Evolutionary conservation across 2,113 vertebrate genomes (phyloP).

Genomic region (Malurus melanocephalus): DNA sequence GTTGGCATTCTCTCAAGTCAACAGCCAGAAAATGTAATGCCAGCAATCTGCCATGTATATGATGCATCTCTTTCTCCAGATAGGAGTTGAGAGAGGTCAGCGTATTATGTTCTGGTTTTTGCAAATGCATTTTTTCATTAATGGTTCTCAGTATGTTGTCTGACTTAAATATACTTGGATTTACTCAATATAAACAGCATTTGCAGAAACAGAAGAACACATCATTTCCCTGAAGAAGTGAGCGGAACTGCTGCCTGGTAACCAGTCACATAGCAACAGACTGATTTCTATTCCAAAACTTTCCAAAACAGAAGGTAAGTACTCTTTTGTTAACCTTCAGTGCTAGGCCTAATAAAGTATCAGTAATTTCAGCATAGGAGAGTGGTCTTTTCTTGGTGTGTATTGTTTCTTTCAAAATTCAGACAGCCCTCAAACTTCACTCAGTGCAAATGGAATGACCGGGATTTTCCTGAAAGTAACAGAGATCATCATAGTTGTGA

Average conservation of each 20-base stretch:
- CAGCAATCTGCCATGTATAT: neutral
- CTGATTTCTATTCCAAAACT: conserved; percentile 48
- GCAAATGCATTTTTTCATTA: conserved; percentile 38
- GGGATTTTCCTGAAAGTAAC: neutral
- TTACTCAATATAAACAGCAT: conserved; percentile 51
- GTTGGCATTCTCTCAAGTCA: neutral
- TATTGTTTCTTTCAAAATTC: neutral
- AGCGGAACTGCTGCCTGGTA: conserved; percentile 50
- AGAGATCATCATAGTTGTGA: neutral
- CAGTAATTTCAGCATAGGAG: neutral
- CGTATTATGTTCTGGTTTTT: conserved; percentile 36
- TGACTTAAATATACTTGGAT: conserved; percentile 1
- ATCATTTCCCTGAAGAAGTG: neutral
- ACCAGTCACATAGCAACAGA: conserved; percentile 50
- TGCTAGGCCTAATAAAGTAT: neutral
- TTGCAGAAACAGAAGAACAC: conserved; percentile 41
- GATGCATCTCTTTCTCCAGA: neutral
- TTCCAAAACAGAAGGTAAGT: conserved; percentile 62
- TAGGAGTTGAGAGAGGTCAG: neutral
- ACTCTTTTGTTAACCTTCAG: conserved; percentile 39
- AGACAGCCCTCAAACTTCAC: neutral
- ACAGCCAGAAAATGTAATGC: conserved; percentile 6
- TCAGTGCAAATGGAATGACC: neutral
- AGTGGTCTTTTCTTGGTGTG: fast-evolving
- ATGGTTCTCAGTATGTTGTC: neutral